Percentiles rank a stretch among this genome's conserved stretches.
Evolutionary conservation across 2,113 vertebrate species (phyloP).

Genomic region (Archocentrus centrarchus): DNA sequence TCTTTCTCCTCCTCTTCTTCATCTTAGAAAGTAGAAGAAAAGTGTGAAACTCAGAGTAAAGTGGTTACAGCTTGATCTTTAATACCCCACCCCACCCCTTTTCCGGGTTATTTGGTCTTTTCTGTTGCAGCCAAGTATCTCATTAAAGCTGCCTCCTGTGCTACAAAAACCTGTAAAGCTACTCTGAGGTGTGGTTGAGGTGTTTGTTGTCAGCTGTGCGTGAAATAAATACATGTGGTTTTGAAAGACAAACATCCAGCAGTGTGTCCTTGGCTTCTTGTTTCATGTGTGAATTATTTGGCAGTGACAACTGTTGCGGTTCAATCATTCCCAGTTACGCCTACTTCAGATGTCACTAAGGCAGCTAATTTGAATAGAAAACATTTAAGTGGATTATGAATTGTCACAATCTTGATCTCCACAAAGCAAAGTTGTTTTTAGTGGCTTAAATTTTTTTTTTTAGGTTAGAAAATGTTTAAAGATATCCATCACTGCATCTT

Average conservation of each 20-base stretch:
- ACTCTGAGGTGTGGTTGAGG: not conserved
- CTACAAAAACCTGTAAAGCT: not conserved
- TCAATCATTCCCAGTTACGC: too few species aligned
- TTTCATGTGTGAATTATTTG: not conserved
- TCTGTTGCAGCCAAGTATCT: not conserved
- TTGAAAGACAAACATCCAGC: not conserved
- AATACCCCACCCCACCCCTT: too few species aligned
- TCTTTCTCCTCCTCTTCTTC: not conserved
- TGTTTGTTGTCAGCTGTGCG: not conserved
- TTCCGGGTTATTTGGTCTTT: not conserved
- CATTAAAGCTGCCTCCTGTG: not conserved
- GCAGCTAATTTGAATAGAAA: not conserved
- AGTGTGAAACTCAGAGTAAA: not conserved
- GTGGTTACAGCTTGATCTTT: slow-evolving; percentile 4
- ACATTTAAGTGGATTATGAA: not conserved
- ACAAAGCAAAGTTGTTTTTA: not conserved
- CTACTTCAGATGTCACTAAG: too few species aligned
- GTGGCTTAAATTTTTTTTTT: not conserved
- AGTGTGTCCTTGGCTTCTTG: not conserved
- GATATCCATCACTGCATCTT: not conserved
- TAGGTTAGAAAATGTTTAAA: too few species aligned
- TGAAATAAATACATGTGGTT: slow-evolving; percentile 50
- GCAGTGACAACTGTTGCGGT: fast-evolving
- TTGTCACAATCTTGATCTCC: not conserved
- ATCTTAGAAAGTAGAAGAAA: slow-evolving; percentile 36